These are phyloP conservation scores for Stomatorhinus walkeri DNA, from an alignment of 2,797 vertebrate species.

Conservation along the genomic window DNA sequence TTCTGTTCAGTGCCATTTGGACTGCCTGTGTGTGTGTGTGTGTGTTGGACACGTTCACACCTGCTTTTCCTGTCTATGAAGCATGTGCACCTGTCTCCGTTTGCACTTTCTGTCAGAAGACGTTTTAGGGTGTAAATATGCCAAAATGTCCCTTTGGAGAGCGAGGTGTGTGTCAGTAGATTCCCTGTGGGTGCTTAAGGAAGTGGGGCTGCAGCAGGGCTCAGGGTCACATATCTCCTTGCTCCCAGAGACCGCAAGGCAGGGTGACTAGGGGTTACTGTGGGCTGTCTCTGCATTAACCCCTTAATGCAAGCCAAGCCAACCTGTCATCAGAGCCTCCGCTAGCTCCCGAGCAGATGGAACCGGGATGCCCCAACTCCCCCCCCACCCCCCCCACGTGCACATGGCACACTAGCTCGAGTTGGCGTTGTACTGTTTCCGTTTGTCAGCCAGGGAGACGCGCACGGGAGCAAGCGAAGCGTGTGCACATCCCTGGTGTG, in stretches of 20 bases:
- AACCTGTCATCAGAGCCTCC: not conserved
- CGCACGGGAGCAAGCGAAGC: not conserved
- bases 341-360: not conserved
- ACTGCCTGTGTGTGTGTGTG: not conserved
- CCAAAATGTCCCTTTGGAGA: not conserved
- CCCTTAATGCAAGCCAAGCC: not conserved
- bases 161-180: not conserved
- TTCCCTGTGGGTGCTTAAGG: not conserved
- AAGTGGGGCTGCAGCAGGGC: not conserved
- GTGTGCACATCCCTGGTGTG: not conserved
- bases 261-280: not conserved
- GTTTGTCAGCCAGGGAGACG: not conserved
- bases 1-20: constrained; percentile 20
- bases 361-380: not conserved
- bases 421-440: not conserved
- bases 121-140: not conserved
- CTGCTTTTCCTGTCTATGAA: not conserved
- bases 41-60: not conserved
- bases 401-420: not conserved
- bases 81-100: not conserved
- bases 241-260: not conserved
- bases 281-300: not conserved
- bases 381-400: too few relatives aligned
- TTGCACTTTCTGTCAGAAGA: not conserved
- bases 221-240: not conserved